These are phyloP conservation scores for Halcyon leucocephala DNA, from an alignment of 2,797 vertebrate species.

Conservation along the genomic window DNA sequence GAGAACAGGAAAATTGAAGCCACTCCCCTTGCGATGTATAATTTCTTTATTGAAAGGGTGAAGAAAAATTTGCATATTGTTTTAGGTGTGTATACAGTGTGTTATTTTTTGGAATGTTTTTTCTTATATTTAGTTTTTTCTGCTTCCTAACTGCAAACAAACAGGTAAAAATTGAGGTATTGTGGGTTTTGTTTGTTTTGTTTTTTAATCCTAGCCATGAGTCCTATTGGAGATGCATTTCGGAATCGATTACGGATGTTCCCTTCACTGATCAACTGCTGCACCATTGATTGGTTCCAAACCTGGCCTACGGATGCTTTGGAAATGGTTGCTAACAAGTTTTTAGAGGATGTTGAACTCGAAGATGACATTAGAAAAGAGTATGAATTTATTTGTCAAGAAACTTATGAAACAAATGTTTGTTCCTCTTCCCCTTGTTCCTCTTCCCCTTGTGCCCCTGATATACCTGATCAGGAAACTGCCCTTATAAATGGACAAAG, in stretches of 20 bases:
- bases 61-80: conserved; percentile 93
- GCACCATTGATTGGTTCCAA: conserved; percentile 97
- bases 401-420: background rate
- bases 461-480: background rate
- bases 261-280: conserved; percentile 95
- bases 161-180: background rate
- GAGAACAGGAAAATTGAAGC: conserved; percentile 87
- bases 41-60: conserved; percentile 90
- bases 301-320: conserved; percentile 93
- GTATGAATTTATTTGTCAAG: conserved; percentile 75
- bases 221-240: conserved; percentile 92
- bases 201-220: conserved; percentile 85
- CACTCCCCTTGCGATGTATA: conserved; percentile 92
- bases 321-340: conserved; percentile 94
- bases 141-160: background rate
- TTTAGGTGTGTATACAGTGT: conserved; percentile 81
- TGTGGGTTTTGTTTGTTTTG: conserved; percentile 16
- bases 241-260: conserved; percentile 94
- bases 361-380: conserved; percentile 81
- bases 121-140: background rate
- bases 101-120: background rate
- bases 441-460: rapidly evolving
- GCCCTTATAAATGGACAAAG: background rate
- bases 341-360: conserved; percentile 91
- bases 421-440: background rate